These are phyloP conservation scores for Phrixothrix hirtus DNA, from an alignment of 2,888 invertebrate genomes.

Conservation along the genomic window DNA sequence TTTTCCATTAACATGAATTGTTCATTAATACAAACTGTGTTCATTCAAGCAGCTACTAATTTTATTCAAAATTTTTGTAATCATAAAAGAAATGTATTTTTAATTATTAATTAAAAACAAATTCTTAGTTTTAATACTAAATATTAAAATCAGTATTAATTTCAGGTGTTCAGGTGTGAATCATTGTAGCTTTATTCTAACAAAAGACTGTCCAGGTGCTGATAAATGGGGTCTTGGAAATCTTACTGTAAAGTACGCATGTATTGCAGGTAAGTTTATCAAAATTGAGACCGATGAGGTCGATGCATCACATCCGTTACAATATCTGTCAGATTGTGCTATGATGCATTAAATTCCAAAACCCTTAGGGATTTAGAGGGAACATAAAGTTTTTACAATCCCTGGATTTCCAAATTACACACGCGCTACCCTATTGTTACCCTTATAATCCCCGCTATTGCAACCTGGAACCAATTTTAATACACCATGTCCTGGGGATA, in stretches of 20 bases:
- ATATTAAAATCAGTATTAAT: too few relatives aligned
- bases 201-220: conserved; percentile 67
- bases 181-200: conserved; percentile 71
- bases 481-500: not conserved
- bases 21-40: too few relatives aligned
- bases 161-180: conserved; percentile 75
- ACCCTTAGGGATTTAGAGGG: conserved; percentile 5
- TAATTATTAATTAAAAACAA: too few relatives aligned
- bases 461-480: conserved; percentile 14
- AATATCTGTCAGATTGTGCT: conserved; percentile 7
- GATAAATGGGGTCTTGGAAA: conserved; percentile 67
- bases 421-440: conserved; percentile 26
- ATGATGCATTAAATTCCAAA: conserved; percentile 12
- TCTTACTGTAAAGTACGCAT: conserved; percentile 72
- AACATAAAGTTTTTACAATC: conserved; percentile 37
- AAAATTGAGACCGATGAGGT: conserved; percentile 4
- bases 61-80: too few relatives aligned
- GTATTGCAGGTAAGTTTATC: conserved; percentile 69
- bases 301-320: conserved; percentile 9
- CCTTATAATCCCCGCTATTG: conserved; percentile 20
- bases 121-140: too few relatives aligned
- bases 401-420: conserved; percentile 36
- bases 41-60: too few relatives aligned
- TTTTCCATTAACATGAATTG: too few relatives aligned
- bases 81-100: too few relatives aligned